Base-by-base conservation (phyloP, 1,140 invertebrate species). In the Euborellia annulipes region DNA sequence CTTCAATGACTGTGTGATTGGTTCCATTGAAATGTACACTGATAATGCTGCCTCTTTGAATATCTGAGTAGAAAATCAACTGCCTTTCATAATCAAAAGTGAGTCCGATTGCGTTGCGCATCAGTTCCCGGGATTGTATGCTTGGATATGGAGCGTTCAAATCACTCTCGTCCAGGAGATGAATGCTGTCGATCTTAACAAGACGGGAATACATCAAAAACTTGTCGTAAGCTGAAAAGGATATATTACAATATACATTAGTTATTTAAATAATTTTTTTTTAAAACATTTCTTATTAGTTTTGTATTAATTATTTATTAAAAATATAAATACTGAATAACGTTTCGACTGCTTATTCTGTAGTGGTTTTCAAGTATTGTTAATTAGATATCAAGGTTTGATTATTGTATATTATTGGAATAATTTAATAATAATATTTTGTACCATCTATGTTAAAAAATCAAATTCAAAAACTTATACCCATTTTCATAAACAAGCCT, bases 1-100 rank as follows among this genome's bases (percentile, higher is more conserved):
- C 73, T 1, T 84, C 69, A 37, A 91, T 61, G 13, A 80, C 69
- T 16, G 63, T 63, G 58, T 86, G 79, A 2, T 72, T 68, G 11
- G 69, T 72, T 34, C 86, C 85, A 65, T 90, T 85, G 62, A 89
- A 90, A 57, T 71, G 69, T n/a, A 89, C 84, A 34, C 72, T 68
- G 61, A 84, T 84, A 50, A 93, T 88, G 41, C 81, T 78, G 39
- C 82, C 83, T 48, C 75, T 64, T 55, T 88, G 82, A 51, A 91
- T 87, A 60, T 91, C 88, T 1, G 85, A 89, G 64, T 86, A 92
- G 64, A 85, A 91, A 16, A 91, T 62, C 37, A 73, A 62, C 44
- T 76, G 64, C 2, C 63, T 64, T 45, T 65, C 64, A 58, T 85
- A 87, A 64, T 89, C 82, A 62, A 79, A 86, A 2, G 82, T 72